Base-by-base conservation (phyloP, 2,888 invertebrate species). In the Troglohyphantes excavatus region DNA sequence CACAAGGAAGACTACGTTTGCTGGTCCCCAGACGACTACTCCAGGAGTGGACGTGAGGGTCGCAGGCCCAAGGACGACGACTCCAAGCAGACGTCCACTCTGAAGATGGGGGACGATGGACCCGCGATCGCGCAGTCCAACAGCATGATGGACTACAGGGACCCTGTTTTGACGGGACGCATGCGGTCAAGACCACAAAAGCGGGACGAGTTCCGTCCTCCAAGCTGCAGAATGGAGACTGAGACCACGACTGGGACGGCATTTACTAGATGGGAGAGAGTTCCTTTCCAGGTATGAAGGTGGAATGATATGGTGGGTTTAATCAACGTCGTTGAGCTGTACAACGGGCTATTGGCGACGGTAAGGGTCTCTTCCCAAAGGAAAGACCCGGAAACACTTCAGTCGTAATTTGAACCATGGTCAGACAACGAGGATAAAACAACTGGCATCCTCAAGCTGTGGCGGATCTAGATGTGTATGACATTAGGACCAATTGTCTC, bases 101-200 rank as follows among this genome's bases (percentile, higher is more conserved):
- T 61, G 2, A 68, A 61, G 11, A 21, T 72, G 2, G 82, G 72
- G 11, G 26, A 39, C 6, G 61, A 39, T 0, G 21, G 46, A 11
- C 39, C 82, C n/a, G 70, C 70, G 82, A 33, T 19, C 11, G 17
- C 11, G 21, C 23, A 61, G 13, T 82, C 82, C 9, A 72, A 13
- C 61, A 6, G 26, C 26, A 61, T 61, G 70, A 17, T 61, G 23
- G 82, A 82, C 17, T 82, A 72, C 63, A 21, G 27, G 39, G 70
- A 70, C 21, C 82, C 33, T 27, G 13, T 59, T n/a, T 33, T 70
- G 17, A 9, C 9, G 1, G 26, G 13, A n/a, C 46, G 39, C 6
- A 68, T 23, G 53, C 61, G 59, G 5, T 19, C 23, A 1, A 81
- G 53, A 68, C 61, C 0, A 0, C 13, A 19, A 17, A n/a, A 5